Conservation (phyloP, 1,140 invertebrate genomes). For the Achatina immaculata region DNA sequence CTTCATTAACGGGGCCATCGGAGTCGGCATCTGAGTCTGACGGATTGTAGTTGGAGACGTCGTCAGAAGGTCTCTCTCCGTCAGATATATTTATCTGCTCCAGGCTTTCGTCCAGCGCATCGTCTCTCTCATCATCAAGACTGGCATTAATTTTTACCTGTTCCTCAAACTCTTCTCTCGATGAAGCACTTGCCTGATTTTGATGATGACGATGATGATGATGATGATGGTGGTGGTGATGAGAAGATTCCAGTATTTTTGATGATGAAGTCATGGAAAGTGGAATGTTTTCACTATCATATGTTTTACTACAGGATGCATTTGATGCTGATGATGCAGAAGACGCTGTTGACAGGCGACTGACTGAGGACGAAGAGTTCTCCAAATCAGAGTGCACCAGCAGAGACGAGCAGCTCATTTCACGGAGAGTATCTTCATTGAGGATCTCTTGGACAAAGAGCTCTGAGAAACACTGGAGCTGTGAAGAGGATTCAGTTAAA, state of each 20-base stretch:
- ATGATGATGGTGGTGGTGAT: background rate
- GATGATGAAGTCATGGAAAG: background rate
- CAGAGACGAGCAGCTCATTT: slow-evolving; percentile 26
- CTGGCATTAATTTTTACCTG: background rate
- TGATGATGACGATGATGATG: background rate
- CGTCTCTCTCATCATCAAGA: background rate
- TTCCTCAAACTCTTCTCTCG: background rate
- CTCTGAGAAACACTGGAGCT: slow-evolving; percentile 30
- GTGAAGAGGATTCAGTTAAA: slow-evolving; percentile 5
- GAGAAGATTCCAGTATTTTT: background rate
- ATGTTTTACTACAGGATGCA: background rate
- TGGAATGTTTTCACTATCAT: background rate
- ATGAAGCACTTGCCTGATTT: background rate
- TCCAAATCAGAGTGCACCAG: slow-evolving; percentile 30
- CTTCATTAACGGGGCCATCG: slow-evolving; percentile 41
- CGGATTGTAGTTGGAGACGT: slow-evolving; percentile 43
- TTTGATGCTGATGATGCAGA: slow-evolving; percentile 10
- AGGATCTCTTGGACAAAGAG: slow-evolving; percentile 31
- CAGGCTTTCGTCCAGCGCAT: slow-evolving; percentile 23
- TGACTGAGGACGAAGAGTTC: slow-evolving; percentile 28
- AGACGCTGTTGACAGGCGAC: slow-evolving; percentile 26
- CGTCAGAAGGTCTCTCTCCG: slow-evolving; percentile 31
- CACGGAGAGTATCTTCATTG: slow-evolving; percentile 20
- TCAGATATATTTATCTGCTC: slow-evolving; percentile 30
- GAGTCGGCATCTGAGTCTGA: slow-evolving; percentile 44